phyloP scores from a whole-genome alignment of 1,140 invertebrate species.

The Hylaeus anthracinus region DNA sequence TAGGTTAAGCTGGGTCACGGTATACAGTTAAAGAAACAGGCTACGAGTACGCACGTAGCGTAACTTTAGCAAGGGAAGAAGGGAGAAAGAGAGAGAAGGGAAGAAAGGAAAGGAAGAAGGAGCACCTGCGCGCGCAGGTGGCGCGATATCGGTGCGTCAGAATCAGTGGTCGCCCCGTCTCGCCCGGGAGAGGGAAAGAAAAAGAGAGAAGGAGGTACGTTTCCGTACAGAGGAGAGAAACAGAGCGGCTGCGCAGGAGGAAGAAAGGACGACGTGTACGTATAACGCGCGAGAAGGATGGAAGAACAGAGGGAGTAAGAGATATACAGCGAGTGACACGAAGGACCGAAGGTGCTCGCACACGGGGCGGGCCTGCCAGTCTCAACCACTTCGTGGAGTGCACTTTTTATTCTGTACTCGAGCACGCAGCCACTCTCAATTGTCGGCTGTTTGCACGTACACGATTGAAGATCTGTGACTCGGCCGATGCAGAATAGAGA shows the following conservation, averaged over 20 bases:
- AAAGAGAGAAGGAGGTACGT: conserved; percentile 32
- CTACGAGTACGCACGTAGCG: conserved; percentile 24
- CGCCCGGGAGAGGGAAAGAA: conserved; percentile 62
- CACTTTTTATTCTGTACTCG: conserved; percentile 37
- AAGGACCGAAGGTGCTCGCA: conserved; percentile 46
- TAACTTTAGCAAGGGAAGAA: neutral
- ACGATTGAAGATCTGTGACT: conserved; percentile 18
- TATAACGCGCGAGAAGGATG: conserved; percentile 31
- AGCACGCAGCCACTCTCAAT: conserved; percentile 34
- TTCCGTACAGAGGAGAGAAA: conserved; percentile 34
- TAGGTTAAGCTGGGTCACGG: conserved; percentile 19
- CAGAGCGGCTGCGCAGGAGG: conserved; percentile 32
- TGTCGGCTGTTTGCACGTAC: conserved; percentile 24
- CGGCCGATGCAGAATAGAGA: conserved; percentile 15
- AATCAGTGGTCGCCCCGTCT: conserved; percentile 66
- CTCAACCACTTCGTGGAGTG: conserved; percentile 51
- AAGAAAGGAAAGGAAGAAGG: neutral
- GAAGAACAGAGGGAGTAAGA: conserved; percentile 40
- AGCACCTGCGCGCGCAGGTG: conserved; percentile 76
- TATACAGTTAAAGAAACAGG: conserved; percentile 26
- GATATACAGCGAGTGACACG: conserved; percentile 29
- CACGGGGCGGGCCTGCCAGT: conserved; percentile 58
- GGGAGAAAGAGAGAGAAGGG: neutral
- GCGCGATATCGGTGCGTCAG: conserved; percentile 78
- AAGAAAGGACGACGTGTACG: conserved; percentile 50